Evolutionary conservation across 64 coral and sea anemone species (phyloP), one percentile per base, ranked within the genome.

Genomic region (Exaiptasia diaphana): DNA sequence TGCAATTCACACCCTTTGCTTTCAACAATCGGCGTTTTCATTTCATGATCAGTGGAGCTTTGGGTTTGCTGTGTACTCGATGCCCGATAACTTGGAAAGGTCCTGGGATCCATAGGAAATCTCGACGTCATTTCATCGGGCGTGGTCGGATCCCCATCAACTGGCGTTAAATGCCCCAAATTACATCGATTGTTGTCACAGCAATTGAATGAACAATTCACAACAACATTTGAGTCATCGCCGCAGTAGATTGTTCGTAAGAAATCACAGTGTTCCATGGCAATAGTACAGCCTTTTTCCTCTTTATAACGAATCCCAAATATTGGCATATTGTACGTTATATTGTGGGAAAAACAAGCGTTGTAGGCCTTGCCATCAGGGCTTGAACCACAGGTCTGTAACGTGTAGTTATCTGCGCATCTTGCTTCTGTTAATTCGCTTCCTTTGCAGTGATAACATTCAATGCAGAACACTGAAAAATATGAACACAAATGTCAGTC

Each of bases 201-300:
- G 14, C 69, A 73, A 22, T 35, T 26, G 7, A 73, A 27, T 18
- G n/a, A 25, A 45, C 69, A 73, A 25, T 18, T 73, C 11, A 22
- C 11, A 11, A 73, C n/a, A 73, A 73, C 40, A 0, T 40, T 40
- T 17, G 39, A 9, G n/a, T 4, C 10, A 73, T 73, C 69, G 28
- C 45, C 6, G 23, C 69, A 73, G 18, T 38, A 3, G 15, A 73
- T 73, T 1, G 41, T 46, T 22, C 69, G 39, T 73, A 73, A 49
- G 44, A 73, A 73, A 30, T 29, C 44, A 22, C 69, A 73, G 17
- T 73, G 36, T 14, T 13, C 1, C 1, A 25, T 37, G 2, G 32
- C 30, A 12, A 73, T 42, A 37, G 69, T 40, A 10, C 69, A 73
- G 17, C 69, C 69, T 73, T 73, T 73, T 4, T 73, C 40, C 11